phyloP scores from a whole-genome alignment of 2,888 invertebrate genomes.

The Lapara coniferarum region DNA sequence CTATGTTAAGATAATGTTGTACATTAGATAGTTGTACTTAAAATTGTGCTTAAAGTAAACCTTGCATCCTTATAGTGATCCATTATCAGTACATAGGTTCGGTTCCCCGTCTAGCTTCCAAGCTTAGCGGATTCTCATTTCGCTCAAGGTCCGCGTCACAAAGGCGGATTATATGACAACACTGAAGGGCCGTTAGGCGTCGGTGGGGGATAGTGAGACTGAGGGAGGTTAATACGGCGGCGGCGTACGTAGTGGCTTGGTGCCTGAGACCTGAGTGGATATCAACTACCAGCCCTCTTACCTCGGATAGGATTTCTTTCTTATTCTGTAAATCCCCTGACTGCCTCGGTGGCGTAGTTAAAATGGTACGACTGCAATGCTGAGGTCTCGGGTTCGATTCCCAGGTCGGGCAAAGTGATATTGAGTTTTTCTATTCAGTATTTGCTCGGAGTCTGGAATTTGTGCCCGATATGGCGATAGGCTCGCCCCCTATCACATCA shows the following conservation, averaged over 20 bases:
- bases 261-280: slow-evolving; percentile 5
- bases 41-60: background rate
- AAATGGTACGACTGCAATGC: too few relatives aligned
- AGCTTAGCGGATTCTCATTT: slow-evolving; percentile 5
- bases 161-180: slow-evolving; percentile 8
- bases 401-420: too few relatives aligned
- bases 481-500: too few relatives aligned
- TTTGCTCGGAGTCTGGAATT: too few relatives aligned
- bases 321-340: background rate
- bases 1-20: too few relatives aligned
- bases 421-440: too few relatives aligned
- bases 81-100: background rate
- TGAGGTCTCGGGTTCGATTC: too few relatives aligned
- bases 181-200: background rate
- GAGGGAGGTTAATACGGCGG: background rate
- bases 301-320: background rate
- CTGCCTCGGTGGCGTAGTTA: too few relatives aligned
- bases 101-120: background rate
- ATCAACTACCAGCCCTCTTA: background rate
- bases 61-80: too few relatives aligned
- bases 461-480: too few relatives aligned
- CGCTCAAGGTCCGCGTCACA: slow-evolving; percentile 2
- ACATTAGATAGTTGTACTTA: too few relatives aligned
- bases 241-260: background rate
- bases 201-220: background rate